These are phyloP conservation scores for Alca torda DNA, from an alignment of 2,797 vertebrate genomes.

Conservation along the genomic window DNA sequence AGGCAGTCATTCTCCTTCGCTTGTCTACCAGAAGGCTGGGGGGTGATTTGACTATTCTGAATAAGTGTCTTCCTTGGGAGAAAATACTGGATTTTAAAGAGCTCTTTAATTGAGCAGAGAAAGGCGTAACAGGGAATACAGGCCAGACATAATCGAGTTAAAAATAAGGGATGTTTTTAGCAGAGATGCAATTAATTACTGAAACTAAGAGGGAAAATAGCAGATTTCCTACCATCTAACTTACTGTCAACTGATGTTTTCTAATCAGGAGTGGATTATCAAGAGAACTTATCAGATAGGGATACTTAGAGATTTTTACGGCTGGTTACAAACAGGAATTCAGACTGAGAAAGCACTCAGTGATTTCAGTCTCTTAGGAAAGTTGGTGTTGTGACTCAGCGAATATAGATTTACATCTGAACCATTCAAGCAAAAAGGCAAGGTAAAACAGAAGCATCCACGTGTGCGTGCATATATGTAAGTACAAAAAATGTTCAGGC, in stretches of 20 bases:
- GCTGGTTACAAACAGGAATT: background rate
- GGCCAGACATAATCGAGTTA: background rate
- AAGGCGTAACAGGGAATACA: background rate
- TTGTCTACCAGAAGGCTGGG: background rate
- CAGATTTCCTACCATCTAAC: background rate
- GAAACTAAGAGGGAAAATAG: background rate
- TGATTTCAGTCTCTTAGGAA: background rate
- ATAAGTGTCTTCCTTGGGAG: background rate
- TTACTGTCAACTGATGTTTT: background rate
- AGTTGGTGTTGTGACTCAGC: background rate
- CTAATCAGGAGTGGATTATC: background rate
- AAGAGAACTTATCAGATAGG: background rate
- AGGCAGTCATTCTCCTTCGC: background rate
- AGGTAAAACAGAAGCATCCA: background rate
- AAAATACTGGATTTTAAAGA: background rate
- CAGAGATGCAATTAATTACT: conserved; percentile 1
- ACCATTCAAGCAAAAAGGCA: background rate
- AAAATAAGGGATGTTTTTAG: background rate
- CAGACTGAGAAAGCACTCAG: background rate
- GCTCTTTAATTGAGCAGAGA: background rate
- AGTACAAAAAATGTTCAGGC: background rate
- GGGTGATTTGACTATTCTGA: background rate
- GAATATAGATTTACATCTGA: background rate
- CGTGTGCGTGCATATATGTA: background rate
- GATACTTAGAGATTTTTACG: background rate